Base-by-base conservation (phyloP, 2,888 invertebrate genomes). In the Lepidonotus clava region DNA sequence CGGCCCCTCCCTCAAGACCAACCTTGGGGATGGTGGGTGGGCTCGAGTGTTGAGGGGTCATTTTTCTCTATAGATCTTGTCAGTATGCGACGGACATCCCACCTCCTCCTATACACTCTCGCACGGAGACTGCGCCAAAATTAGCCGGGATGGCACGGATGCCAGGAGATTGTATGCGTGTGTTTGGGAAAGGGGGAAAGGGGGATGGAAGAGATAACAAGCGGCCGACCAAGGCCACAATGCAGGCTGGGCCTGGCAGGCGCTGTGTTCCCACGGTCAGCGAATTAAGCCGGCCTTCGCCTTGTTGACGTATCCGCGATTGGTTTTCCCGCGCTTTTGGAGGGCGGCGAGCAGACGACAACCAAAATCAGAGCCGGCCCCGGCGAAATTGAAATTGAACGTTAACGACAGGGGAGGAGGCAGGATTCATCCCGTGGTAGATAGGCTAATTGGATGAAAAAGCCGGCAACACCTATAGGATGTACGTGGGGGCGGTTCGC, bases 331-430 rank as follows among this genome's bases (percentile, higher is more conserved):
- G 71, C 36, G 36, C 38, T 71, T 34, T 71, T 14, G 14, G 21
- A 34, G 36, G n/a, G 71, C 71, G n/a, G 36, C 8, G 14, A 71
- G 71, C 71, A 71, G 36, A 71, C 36, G 38, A 71, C 71, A 11
- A 36, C 71, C 36, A n/a, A 38, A 71, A 34, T 18, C 34, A 71
- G 71, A 11, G 61, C 61, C 28, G 28, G 61, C 11, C 32, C 61
- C 61, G 28, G 28, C 36, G 38, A 71, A 71, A 71, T 71, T 71
- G 71, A 71, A 71, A 71, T 71, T 71, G 71, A 71, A 38, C 71
- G 71, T 71, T 71, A 71, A 71, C 71, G 71, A 71, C 38, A 36
- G 71, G 71, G 5, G 61, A 8, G 28, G n/a, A 32, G 61, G 61
- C 14, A n/a, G 28, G 61, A 61, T 61, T 61, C 61, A 61, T 61